Evolutionary conservation across 2,888 invertebrate genomes (phyloP), one percentile per base, ranked within the genome.

Genomic region (Laspeyria flexula): DNA sequence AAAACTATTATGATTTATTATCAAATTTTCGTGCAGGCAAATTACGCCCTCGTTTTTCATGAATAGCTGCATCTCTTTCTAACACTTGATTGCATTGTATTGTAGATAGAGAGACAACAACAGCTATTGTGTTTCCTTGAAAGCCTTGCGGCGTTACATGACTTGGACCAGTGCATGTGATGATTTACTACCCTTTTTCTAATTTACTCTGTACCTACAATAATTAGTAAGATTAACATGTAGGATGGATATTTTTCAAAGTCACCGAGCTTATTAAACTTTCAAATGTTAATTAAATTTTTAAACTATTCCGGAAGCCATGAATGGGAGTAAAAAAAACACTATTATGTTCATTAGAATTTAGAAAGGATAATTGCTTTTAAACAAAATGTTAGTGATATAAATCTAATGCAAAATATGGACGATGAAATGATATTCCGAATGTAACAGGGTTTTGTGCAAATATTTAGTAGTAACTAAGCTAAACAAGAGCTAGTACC

Each of bases 1-100:
- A 86, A 88, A 90, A 91, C 92, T 92, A 91, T 91, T 88, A 90
- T 91, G 90, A 92, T 92, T 91, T 91, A 91, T 90, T 86, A 90
- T 85, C 87, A 86, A 91, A 91, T 91, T 90, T 91, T 91, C 90
- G 89, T 90, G 88, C 89, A 90, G 83, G 88, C 90, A 91, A 92
- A 92, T 91, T 91, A 88, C 79, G 82, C 84, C 73, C 83, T 79
- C 74, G 75, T 76, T 86, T 87, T 89, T 87, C 85, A 82, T 85
- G 75, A 81, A 85, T 77, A 74, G 55, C 53, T 60, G 73, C 66
- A 67, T 89, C 90, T 87, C 88, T 78, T 72, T 91, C 85, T 76
- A 55, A 65, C 79, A 38, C 60, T 58, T 59, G 55, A 51, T 52
- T 64, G 62, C 61, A 57, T 60, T 65, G 54, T 52, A 60, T 62